Evolutionary conservation across 2,888 invertebrate genomes (phyloP).

Genomic region (Rhingia rostrata): DNA sequence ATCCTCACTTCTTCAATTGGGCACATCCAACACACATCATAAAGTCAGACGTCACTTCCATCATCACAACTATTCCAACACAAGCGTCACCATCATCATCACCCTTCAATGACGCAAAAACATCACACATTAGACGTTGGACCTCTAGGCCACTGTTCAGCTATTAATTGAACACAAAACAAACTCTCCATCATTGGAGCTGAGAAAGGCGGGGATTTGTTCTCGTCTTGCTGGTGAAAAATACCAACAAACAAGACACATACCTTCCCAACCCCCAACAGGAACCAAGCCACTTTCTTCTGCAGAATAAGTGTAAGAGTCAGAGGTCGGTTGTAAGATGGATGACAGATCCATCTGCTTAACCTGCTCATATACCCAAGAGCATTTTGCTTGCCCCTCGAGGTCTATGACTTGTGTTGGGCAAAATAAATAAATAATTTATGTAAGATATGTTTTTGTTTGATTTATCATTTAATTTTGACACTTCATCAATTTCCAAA

Average conservation of each 20-base stretch:
- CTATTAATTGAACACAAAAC: conserved; percentile 41
- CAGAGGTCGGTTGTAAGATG: too few species aligned
- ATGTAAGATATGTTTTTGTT: conserved; percentile 38
- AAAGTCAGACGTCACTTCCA: conserved; percentile 41
- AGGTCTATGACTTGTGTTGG: not conserved
- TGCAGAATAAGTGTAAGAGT: too few species aligned
- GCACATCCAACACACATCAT: not conserved
- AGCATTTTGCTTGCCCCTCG: too few species aligned
- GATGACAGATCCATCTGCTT: too few species aligned
- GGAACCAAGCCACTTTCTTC: too few species aligned
- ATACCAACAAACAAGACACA: not conserved
- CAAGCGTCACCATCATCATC: conserved; percentile 18
- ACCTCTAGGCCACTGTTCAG: conserved; percentile 23
- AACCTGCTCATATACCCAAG: too few species aligned
- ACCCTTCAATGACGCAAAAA: conserved; percentile 43
- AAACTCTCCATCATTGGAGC: too few species aligned
- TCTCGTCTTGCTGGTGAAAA: not conserved
- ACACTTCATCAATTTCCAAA: conserved; percentile 54
- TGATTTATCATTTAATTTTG: conserved; percentile 65
- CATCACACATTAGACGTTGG: conserved; percentile 36
- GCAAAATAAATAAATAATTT: conserved; percentile 24
- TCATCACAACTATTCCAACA: conserved; percentile 25
- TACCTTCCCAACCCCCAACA: too few species aligned
- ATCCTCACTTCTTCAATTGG: conserved; percentile 5
- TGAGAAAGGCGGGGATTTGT: not conserved